Percentiles rank a stretch among this genome's conserved stretches.
Evolutionary conservation across 2,797 vertebrate genomes (phyloP).

Genomic region (Cyclura pinguis): DNA sequence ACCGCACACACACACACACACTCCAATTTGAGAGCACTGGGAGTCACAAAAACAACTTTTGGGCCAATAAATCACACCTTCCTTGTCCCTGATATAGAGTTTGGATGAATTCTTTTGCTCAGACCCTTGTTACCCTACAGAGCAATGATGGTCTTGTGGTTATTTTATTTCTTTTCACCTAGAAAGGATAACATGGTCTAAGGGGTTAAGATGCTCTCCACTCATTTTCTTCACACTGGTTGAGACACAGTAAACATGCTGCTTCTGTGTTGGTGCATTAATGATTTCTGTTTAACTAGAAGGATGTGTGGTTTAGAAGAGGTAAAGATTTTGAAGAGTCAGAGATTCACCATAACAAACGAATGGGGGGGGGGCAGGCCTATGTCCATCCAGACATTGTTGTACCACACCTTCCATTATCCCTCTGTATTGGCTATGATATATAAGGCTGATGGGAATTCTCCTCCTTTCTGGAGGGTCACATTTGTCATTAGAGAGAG

Average conservation of each 20-base stretch:
- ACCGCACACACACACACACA: no score
- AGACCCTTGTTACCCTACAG: background rate
- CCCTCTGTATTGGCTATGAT: background rate
- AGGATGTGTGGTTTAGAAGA: background rate
- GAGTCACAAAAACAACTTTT: no score
- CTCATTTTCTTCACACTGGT: no score
- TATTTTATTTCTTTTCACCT: background rate
- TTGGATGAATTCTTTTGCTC: background rate
- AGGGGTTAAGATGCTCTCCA: background rate
- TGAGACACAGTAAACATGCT: background rate
- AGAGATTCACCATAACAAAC: background rate
- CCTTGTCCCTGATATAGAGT: background rate
- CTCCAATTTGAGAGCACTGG: no score
- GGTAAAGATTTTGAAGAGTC: background rate
- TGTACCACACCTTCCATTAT: background rate
- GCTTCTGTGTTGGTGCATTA: background rate
- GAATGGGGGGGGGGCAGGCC: no score
- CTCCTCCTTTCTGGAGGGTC: background rate
- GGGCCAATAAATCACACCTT: no score
- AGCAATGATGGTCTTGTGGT: background rate
- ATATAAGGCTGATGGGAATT: no score
- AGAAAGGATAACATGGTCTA: background rate
- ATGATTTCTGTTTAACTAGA: background rate
- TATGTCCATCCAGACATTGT: background rate
- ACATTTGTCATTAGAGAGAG: background rate